These are phyloP conservation scores for Xestia ashworthii DNA, from an alignment of 2,888 invertebrate genomes.

Conservation along the genomic window DNA sequence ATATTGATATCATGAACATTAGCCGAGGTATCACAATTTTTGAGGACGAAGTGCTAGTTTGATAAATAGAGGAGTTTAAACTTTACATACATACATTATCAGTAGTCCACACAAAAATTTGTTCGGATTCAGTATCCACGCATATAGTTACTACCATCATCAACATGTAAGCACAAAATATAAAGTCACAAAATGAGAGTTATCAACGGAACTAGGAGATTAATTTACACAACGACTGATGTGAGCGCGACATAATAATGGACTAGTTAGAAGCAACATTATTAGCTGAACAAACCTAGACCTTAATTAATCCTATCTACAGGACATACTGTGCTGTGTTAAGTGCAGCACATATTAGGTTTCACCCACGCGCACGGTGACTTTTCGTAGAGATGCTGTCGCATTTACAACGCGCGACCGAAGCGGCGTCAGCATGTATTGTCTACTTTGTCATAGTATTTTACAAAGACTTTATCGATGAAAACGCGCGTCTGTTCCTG, in stretches of 20 bases:
- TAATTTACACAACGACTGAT: slow-evolving; percentile 1
- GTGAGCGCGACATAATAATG: not conserved
- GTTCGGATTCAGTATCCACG: not conserved
- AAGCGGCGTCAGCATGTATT: no score
- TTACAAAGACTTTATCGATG: no score
- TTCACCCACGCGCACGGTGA: no score
- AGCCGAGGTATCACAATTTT: no score
- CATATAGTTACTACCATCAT: not conserved
- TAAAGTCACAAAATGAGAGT: not conserved
- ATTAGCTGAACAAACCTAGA: not conserved
- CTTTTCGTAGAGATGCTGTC: no score
- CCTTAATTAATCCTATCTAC: slow-evolving; percentile 4
- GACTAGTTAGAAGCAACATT: slow-evolving; percentile 16
- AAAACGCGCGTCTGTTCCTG: no score
- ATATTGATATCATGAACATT: no score
- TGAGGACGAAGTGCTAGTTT: no score
- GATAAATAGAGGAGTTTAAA: not conserved
- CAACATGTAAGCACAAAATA: not conserved
- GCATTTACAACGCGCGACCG: no score
- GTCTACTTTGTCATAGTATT: no score
- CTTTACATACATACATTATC: slow-evolving; percentile 23
- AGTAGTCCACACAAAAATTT: not conserved
- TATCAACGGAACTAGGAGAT: not conserved
- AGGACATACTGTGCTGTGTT: not conserved
- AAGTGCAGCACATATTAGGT: not conserved